Evolutionary conservation across 2,113 vertebrate species (phyloP).

Genomic region (Clinocottus analis): DNA sequence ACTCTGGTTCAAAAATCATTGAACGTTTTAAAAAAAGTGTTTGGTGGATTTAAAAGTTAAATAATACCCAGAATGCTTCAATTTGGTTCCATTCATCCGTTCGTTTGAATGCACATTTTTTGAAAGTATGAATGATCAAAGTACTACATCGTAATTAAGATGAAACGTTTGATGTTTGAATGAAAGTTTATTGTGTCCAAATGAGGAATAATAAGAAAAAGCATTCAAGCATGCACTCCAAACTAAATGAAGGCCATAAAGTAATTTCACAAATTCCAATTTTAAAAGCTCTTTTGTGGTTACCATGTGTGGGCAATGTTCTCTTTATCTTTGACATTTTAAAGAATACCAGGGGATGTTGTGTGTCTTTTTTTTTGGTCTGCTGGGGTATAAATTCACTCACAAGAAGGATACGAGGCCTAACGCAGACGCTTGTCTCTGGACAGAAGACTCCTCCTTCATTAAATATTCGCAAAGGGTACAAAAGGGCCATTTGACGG

Average conservation of each 20-base stretch:
- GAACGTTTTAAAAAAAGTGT: no score
- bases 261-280: not conserved
- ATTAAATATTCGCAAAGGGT: slow-evolving; percentile 53
- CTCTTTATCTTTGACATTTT: slow-evolving; percentile 32
- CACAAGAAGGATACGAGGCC: slow-evolving; percentile 27
- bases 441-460: slow-evolving; percentile 45
- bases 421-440: slow-evolving; percentile 20
- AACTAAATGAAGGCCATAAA: not conserved
- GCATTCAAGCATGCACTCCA: not conserved
- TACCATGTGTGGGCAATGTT: not conserved
- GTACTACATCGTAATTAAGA: not conserved
- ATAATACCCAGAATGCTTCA: not conserved
- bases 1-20: no score
- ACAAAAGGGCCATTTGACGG: slow-evolving; percentile 49
- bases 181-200: not conserved
- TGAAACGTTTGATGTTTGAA: not conserved
- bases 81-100: not conserved
- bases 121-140: not conserved
- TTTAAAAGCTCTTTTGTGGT: not conserved
- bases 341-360: slow-evolving; percentile 3
- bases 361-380: slow-evolving; percentile 2
- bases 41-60: not conserved
- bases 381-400: slow-evolving; percentile 14
- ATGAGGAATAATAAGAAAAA: not conserved
- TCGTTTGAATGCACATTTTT: not conserved